phyloP scores from a whole-genome alignment of 2,888 invertebrate genomes.

The Dexiosoma caninum region DNA sequence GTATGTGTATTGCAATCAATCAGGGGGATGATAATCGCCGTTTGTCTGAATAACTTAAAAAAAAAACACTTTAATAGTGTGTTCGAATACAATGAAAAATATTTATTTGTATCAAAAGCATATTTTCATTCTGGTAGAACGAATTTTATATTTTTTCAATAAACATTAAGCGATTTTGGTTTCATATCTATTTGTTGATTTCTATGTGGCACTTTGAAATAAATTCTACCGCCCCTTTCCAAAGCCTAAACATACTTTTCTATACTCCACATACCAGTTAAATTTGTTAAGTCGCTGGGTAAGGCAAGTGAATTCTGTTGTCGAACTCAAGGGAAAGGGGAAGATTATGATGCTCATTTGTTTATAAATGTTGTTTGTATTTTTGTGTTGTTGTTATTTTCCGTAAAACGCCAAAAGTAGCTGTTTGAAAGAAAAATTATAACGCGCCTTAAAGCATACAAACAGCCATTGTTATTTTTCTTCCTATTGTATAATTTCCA shows the following conservation, averaged over 20 bases:
- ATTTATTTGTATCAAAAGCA: slow-evolving; percentile 77
- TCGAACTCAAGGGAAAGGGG: background rate
- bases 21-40: slow-evolving; percentile 46
- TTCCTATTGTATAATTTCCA: slow-evolving; percentile 32
- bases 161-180: slow-evolving; percentile 78
- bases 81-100: background rate
- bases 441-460: slow-evolving; percentile 40
- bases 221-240: background rate
- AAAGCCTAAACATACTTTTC: background rate
- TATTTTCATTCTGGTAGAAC: slow-evolving; percentile 79
- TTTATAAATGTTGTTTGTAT: slow-evolving; percentile 34
- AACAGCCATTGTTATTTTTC: slow-evolving; percentile 34
- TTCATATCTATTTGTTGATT: slow-evolving; percentile 65
- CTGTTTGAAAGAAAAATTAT: slow-evolving; percentile 18
- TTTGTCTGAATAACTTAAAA: slow-evolving; percentile 34
- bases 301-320: background rate
- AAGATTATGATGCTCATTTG: slow-evolving; percentile 57
- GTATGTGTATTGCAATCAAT: slow-evolving; percentile 21
- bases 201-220: background rate
- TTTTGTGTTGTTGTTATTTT: slow-evolving; percentile 6
- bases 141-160: slow-evolving; percentile 79
- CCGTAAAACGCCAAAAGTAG: slow-evolving; percentile 14
- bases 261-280: slow-evolving; percentile 34
- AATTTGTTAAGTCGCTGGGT: slow-evolving; percentile 28
- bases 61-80: slow-evolving; percentile 31